Evolutionary conservation across 2,797 vertebrate species (phyloP).

Genomic region (Sebastes vulpes): DNA sequence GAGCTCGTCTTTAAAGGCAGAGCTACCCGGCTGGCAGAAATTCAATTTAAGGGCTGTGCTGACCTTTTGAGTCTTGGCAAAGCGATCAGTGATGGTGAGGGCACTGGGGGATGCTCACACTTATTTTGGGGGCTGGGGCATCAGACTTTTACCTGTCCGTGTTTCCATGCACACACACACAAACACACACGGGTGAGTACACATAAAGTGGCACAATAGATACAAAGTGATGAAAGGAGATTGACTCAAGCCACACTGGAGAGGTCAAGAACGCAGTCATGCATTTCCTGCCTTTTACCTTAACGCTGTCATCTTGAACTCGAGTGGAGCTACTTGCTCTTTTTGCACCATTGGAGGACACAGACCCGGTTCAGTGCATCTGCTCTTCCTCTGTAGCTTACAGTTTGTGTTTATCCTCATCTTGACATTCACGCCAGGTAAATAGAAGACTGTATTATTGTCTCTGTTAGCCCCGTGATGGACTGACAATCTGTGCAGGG

Average conservation of each 20-base stretch:
- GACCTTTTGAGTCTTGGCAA: constrained; percentile 59
- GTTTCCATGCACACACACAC: background rate
- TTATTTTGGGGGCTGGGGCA: constrained; percentile 5
- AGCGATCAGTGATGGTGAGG: constrained; percentile 19
- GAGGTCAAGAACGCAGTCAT: constrained; percentile 6
- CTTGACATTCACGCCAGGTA: background rate
- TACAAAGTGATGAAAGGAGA: constrained; percentile 8
- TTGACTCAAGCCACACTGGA: background rate
- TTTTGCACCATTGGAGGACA: background rate
- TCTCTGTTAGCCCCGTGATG: background rate
- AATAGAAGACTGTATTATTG: background rate
- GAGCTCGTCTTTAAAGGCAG: constrained; percentile 16
- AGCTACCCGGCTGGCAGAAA: constrained; percentile 35
- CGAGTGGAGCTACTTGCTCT: background rate
- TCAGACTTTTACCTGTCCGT: background rate
- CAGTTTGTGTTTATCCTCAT: background rate
- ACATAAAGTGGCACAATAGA: background rate
- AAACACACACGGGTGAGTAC: background rate
- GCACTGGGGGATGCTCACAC: background rate
- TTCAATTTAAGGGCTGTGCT: constrained; percentile 47
- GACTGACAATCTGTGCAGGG: background rate
- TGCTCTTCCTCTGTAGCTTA: background rate
- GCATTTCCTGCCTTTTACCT: constrained; percentile 12
- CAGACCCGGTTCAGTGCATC: background rate
- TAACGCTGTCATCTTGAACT: constrained; percentile 15